Conservation (phyloP, 2,888 invertebrate species). For the Clanis bilineata region DNA sequence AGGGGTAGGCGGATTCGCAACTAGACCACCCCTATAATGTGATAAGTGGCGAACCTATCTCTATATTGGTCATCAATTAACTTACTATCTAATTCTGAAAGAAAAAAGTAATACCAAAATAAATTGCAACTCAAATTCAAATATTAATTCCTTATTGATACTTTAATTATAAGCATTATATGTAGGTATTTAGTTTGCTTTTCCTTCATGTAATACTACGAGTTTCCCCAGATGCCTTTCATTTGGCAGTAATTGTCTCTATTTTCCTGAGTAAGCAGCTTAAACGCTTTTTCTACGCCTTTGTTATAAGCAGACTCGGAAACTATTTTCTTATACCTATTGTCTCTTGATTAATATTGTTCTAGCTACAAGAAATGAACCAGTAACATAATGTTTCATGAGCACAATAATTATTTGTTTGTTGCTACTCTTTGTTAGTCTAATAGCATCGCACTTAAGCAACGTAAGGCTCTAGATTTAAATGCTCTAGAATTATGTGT, state of each 20-base stretch:
- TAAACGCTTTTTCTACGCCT: conserved; percentile 10
- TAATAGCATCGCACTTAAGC: too few species aligned
- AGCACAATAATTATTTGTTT: neutral
- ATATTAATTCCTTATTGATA: neutral
- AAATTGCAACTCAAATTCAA: too few species aligned
- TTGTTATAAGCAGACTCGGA: conserved; percentile 1
- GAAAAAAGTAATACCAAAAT: too few species aligned
- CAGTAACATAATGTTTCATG: neutral
- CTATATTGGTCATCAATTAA: too few species aligned
- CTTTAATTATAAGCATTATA: conserved; percentile 18
- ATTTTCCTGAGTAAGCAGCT: conserved; percentile 6
- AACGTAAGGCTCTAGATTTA: too few species aligned
- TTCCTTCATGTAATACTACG: conserved; percentile 7
- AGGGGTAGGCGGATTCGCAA: too few species aligned
- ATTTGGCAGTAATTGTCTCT: conserved; percentile 11
- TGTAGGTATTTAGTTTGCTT: too few species aligned
- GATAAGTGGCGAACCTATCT: too few species aligned
- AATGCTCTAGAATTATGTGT: too few species aligned
- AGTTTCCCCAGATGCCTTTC: neutral
- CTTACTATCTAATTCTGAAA: too few species aligned
- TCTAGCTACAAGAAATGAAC: neutral
- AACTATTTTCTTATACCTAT: conserved; percentile 9
- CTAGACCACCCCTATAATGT: too few species aligned
- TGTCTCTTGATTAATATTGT: conserved; percentile 11
- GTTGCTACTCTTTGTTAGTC: neutral